Base-by-base conservation (phyloP, 1,140 invertebrate species). In the Nixonia krombeini region DNA sequence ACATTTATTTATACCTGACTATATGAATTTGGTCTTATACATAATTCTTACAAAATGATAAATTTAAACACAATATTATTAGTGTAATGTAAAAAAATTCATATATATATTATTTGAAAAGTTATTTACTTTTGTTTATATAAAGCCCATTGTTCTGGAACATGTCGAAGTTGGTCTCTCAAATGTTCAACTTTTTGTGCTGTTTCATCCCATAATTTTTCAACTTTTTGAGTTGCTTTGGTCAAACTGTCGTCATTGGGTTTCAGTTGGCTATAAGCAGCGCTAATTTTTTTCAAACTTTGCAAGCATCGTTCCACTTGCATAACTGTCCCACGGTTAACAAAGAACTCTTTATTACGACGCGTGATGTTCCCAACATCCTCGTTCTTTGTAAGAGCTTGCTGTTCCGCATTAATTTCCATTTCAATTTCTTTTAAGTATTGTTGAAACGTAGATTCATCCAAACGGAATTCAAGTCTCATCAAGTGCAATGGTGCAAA, bases 341-440 rank as follows among this genome's bases (percentile, higher is more conserved):
- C 84, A 78, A 95, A 93, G 75, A 91, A 93, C 44, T 91, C 89
- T 57, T 90, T 90, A 78, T 97, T 94, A 53, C 92, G 89, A 25
- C 88, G 87, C 3, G 95, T 85, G 55, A 97, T 92, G 3, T 86
- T 86, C 52, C 92, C 91, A 0, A 94, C 88, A 77, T 96, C 91
- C 72, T 96, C 93, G 74, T 94, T 94, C 71, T 92, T 92, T 69
- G 91, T 93, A 28, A 97, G 90, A 0, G 93, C 90, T 78, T 95
- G 91, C 66, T 96, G 91, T 75, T 96, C 93, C 26, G 91, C 87
- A 56, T 89, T 91, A n/a, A 96, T 88, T 79, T 96, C 93, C 74
- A 92, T 92, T 76, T 98, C 94, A 49, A 97, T 93, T 68, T 96
- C 93, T 72, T 95, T 93, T 21, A 97, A 84, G 58, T 92, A 92